Base-by-base conservation (phyloP, 2,888 invertebrate species). In the Tenthredo mesomela region DNA sequence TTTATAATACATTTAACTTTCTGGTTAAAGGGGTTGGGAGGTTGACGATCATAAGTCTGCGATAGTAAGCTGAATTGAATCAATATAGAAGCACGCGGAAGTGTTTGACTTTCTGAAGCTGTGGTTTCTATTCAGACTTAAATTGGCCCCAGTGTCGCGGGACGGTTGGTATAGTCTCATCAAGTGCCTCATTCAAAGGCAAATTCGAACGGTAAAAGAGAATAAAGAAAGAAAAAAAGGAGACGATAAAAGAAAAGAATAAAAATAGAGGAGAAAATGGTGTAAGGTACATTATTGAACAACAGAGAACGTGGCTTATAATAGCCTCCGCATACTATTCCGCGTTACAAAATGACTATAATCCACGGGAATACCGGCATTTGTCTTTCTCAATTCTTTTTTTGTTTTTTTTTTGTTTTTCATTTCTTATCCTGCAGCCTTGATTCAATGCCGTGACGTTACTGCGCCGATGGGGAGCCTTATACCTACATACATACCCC, bases 131-230 rank as follows among this genome's bases (percentile, higher is more conserved):
- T 77, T 77, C 77, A 77, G 33, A 33, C 10, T 77, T 77, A 77
- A 77, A 77, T 77, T 77, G 77, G 77, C 77, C 77, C 50, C 77
- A 33, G 21, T 77, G 77, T 77, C 54, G 18, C 75, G 75, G 47
- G 12, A 47, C 29, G 10, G 15, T 25, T 18, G 47, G 33, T 4
- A 33, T 47, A n/a, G 40, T 77, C 77, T 50, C 77, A 77, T 77
- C 77, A 77, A 77, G 77, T 29, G 71, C 21, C 71, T 77, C 77
- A 77, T 77, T 77, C 77, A 54, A 77, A 77, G 77, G 77, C 77
- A 50, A 50, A 77, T 77, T 54, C 77, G 40, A 75, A 54, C 54
- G 77, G 50, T 50, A 50, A 50, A 54, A 54, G 21, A n/a, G 25
- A 75, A 43, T 25, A 33, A 77, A 50, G 33, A 54, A 54, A 18